Base-by-base conservation (phyloP, 1,140 invertebrate species). In the Gonatopus flavifemur region DNA sequence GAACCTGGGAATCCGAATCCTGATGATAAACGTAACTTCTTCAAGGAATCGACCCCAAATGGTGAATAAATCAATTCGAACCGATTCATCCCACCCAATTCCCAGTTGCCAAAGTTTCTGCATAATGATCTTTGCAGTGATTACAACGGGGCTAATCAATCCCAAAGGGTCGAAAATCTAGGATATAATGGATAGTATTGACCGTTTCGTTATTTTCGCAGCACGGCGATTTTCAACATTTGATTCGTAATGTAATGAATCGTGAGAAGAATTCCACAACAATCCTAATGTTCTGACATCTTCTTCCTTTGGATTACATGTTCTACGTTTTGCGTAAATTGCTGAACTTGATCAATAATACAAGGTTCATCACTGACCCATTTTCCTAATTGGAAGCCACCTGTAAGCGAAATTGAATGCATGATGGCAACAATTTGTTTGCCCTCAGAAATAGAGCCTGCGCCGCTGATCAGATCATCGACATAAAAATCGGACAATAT, bases 241-340 rank as follows among this genome's bases (percentile, higher is more conserved):
- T 20, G 49, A 21, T 1, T 35, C 1, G 5, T 46, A 61, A 3
- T 41, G 18, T 0, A 57, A 38, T 12, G 13, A 9, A 42, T 61
- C 58, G 9, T 6, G 7, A 1, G 10, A 9, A 5, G 55, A n/a
- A n/a, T 48, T 18, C 54, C 57, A 66, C 4, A 49, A 22, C 22
- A 64, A 8, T 2, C 58, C 64, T 15, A 66, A 25, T 7, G 57
- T 52, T 46, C 58, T 62, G 10, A 40, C 40, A 7, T n/a, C 5
- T 12, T 51, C 44, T 4, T 52, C 20, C 3, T 56, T 55, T 12
- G n/a, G n/a, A n/a, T n/a, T n/a, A n/a, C n/a, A n/a, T n/a, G n/a
- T n/a, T n/a, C n/a, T n/a, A n/a, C n/a, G n/a, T n/a, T n/a, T n/a
- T n/a, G n/a, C n/a, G n/a, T n/a, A n/a, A n/a, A n/a, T n/a, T n/a